Conservation (phyloP, 2,113 vertebrate genomes). For the Eublepharis macularius region DNA sequence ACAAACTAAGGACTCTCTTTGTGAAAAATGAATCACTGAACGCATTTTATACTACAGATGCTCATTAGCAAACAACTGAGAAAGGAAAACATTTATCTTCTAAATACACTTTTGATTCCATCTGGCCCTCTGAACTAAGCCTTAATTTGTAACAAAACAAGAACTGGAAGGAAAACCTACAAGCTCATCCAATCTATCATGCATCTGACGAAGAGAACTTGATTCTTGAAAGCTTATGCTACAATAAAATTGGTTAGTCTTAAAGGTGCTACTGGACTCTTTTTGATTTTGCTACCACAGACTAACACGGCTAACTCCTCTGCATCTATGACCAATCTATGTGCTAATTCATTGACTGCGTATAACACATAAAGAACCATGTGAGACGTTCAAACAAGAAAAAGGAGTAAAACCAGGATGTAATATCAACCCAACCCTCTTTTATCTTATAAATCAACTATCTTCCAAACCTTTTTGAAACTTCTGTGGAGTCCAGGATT, state of each 20-base stretch:
- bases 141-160: background rate
- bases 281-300: too few species aligned
- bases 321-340: too few species aligned
- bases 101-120: background rate
- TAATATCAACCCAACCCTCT: constrained; percentile 26
- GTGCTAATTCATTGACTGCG: constrained; percentile 1
- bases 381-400: constrained; percentile 26
- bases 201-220: too few species aligned
- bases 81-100: background rate
- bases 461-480: constrained; percentile 15
- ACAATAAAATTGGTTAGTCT: too few species aligned
- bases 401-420: constrained; percentile 34
- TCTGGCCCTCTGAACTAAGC: background rate
- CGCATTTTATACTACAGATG: background rate
- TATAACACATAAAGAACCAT: constrained; percentile 5
- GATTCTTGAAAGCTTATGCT: too few species aligned
- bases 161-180: background rate
- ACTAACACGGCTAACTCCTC: too few species aligned
- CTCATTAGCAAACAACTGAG: background rate
- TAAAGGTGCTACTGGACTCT: too few species aligned
- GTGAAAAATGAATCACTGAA: background rate
- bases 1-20: background rate
- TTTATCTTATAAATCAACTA: constrained; percentile 39
- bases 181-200: background rate
- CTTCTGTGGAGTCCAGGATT: constrained; percentile 16